Base-by-base conservation (phyloP, 2,888 invertebrate species). In the Orchesella flavescens region DNA sequence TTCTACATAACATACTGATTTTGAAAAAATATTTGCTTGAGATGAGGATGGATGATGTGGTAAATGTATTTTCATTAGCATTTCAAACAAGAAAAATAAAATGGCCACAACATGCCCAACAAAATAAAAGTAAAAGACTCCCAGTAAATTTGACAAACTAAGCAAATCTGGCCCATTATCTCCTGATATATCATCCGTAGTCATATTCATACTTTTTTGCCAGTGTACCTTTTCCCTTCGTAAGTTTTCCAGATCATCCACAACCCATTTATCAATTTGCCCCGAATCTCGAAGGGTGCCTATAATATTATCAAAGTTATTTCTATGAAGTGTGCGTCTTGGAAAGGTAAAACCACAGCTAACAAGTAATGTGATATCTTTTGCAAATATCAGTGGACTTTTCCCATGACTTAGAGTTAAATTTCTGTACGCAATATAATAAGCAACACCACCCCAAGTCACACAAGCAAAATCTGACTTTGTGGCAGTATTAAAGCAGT, bases 401-500 rank as follows among this genome's bases (percentile, higher is more conserved):
- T 73, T 73, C 10, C 68, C 46, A 46, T 69, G 69, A 57, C 23
- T 53, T 15, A 65, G 23, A 1, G 82, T 69, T 19, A 82, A 46
- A 49, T 84, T 84, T 44, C 73, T 63, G 55, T 84, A 80, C 12
- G 74, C 72, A 21, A 71, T 63, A 17, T 82, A 82, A 21, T 84
- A 75, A 9, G 77, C 81, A 13, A 65, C 57, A 1, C 77, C 78
- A 13, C 13, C 21, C 78, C 82, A 84, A 21, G 78, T 75, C 2
- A 84, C 78, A 24, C 84, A 84, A 15, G 82, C 84, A 82, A 84
- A 84, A n/a, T 81, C 71, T 12, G 13, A 7, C 3, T 24, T 43
- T 1, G 78, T 46, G 12, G 77, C 71, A 46, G 71, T 24, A 24
- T 65, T 68, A 24, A 84, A 84, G 43, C 84, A 84, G 49, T 68